phyloP scores from a whole-genome alignment of 2,797 vertebrate genomes.

The Enteromius unitaeniatus region DNA sequence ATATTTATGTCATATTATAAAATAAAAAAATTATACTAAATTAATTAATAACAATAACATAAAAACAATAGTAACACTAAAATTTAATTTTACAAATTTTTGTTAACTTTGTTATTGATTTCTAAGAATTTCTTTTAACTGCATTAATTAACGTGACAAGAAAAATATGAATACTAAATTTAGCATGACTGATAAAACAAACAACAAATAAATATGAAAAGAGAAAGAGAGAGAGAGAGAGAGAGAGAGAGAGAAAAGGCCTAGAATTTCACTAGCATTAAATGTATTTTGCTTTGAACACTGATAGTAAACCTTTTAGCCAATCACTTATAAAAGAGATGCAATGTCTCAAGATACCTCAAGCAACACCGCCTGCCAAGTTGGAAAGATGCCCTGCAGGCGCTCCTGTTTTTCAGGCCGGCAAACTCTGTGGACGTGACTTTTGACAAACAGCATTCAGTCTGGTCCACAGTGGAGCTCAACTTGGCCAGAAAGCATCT shows the following conservation, averaged over 20 bases:
- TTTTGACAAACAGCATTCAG: background rate
- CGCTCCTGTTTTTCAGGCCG: background rate
- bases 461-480: background rate
- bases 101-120: no score
- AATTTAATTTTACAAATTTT: no score
- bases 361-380: background rate
- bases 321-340: conserved; percentile 20
- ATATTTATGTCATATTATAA: no score
- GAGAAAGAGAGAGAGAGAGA: background rate
- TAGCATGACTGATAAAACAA: no score
- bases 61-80: no score
- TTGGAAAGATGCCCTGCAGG: background rate
- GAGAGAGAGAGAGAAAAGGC: no score
- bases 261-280: background rate
- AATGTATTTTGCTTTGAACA: background rate
- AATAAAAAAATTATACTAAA: no score
- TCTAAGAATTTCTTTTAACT: no score
- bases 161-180: no score
- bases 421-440: background rate
- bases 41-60: no score
- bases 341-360: background rate
- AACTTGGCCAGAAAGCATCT: background rate
- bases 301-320: background rate
- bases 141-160: no score
- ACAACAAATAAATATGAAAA: no score